Base-by-base conservation (phyloP, 2,797 vertebrate genomes). In the Trichosurus vulpecula region DNA sequence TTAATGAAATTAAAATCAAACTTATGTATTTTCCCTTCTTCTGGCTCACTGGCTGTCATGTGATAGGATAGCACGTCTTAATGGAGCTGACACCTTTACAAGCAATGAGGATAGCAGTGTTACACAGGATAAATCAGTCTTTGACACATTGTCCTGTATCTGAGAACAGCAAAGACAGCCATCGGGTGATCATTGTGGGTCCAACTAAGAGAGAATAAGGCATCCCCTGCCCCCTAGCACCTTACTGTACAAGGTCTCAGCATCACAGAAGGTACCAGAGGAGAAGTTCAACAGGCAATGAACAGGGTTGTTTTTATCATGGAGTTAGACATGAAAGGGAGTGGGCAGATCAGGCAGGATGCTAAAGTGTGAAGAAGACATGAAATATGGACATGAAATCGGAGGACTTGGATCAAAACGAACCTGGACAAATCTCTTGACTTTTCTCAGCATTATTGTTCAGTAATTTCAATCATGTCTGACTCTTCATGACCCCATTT, bases 21-120 rank as follows among this genome's bases (percentile, higher is more conserved):
- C 90, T 55, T 91, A 29, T 35, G 58, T 89, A 93, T 94, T 97
- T 95, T 52, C 41, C 66, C 97, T 96, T 97, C 97, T 94, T 54
- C 58, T 94, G 96, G 91, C 96, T 53, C 95, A n/a, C 11, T 4
- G 12, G 13, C 87, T 52, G 41, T 98, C 97, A 90, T 92, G 51
- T 97, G 96, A 96, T 95, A 96, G 91, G 90, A 27, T 51, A 27
- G 29, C 27, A 31, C 31, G 14, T 52, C 47, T 52, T 90, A 90
- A 53, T 52, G 27, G 51, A 53, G 35, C 52, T 47, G 58, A 93
- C 89, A 61, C 95, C 94, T 89, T 54, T 53, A 90, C 61, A n/a
- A 90, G 92, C 61, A 54, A 5, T 16, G 90, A 27, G 89, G 90
- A 92, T 55, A 74, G 57, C 92, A 41, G 87, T 58, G 74, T 93